Base-by-base conservation (phyloP, 2,888 invertebrate species). In the Neuroscelio doddi region DNA sequence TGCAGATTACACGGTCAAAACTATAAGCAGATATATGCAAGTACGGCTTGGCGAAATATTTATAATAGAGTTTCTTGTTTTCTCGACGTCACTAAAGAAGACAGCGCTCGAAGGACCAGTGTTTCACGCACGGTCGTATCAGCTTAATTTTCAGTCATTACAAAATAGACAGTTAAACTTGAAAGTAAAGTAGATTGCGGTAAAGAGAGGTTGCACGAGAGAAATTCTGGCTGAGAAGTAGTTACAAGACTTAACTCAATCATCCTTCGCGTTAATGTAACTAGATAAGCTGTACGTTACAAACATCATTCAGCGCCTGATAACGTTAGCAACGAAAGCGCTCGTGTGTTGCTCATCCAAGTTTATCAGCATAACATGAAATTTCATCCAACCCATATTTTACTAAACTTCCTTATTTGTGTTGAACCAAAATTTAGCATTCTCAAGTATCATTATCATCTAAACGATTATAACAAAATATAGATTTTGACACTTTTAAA, bases 211-310 rank as follows among this genome's bases (percentile, higher is more conserved):
- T 24, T 24, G 41, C 12, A 7, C 21, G 26, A n/a, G 26, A 16
- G 41, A 21, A 24, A 24, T 41, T 41, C 41, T 24, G 10, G 9
- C 24, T n/a, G 2, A 24, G 41, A 24, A 41, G 12, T 10, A 17
- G n/a, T n/a, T 9, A 17, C 8, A 17, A 9, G 14, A 21, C n/a
- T 38, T 38, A 8, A 24, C 12, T 26, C 12, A 12, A 41, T 41
- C 24, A 41, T 16, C 39, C 21, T 16, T 21, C 32, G 32, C 21
- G 46, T 32, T 32, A 32, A 44, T 14, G 29, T 44, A 44, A 27
- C 15, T 14, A 44, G 44, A 44, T 27, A 29, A 44, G 44, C 39
- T 8, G 15, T 9, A 9, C 9, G 4, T 10, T 30, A 9, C 10
- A 30, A 30, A 30, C 10, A 3, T 30, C 9, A 3, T 10, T 3